phyloP scores from a whole-genome alignment of 2,888 invertebrate species.

The Pseudococcus longispinus region DNA sequence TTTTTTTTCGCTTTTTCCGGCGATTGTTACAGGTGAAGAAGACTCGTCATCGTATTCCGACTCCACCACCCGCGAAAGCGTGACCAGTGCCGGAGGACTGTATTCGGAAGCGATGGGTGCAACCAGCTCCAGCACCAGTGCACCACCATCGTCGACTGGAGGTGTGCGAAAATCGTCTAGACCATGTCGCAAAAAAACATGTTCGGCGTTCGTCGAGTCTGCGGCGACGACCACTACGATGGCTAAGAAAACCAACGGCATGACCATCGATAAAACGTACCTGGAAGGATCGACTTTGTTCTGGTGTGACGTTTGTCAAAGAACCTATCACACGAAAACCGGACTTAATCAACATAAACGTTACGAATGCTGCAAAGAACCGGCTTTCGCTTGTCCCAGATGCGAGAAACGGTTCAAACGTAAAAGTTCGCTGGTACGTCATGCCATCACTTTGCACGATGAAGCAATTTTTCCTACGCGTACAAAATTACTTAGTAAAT shows the following conservation, averaged over 20 bases:
- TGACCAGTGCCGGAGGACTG: slow-evolving; percentile 2
- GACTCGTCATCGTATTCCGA: slow-evolving; percentile 30
- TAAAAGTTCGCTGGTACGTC: slow-evolving; percentile 66
- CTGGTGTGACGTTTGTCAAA: slow-evolving; percentile 66
- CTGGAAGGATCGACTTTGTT: slow-evolving; percentile 61
- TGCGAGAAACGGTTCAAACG: slow-evolving; percentile 64
- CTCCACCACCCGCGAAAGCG: slow-evolving; percentile 14
- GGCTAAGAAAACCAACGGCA: not conserved
- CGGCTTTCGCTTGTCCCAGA: slow-evolving; percentile 62
- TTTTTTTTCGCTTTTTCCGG: not conserved
- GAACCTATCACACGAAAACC: slow-evolving; percentile 63
- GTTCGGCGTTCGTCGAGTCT: not conserved
- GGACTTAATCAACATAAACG: slow-evolving; percentile 63
- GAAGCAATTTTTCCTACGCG: slow-evolving; percentile 28
- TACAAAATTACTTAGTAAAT: slow-evolving; percentile 49
- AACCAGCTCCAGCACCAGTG: not conserved
- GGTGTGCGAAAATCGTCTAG: slow-evolving; percentile 42
- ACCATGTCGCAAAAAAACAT: slow-evolving; percentile 40
- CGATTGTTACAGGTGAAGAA: not conserved
- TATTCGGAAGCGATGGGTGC: not conserved
- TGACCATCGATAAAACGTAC: not conserved
- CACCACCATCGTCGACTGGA: not conserved
- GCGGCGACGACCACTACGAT: not conserved
- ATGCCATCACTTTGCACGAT: slow-evolving; percentile 63
- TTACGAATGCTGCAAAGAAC: slow-evolving; percentile 63